phyloP scores from a whole-genome alignment of 2,888 invertebrate species.

The Beris morrisii region DNA sequence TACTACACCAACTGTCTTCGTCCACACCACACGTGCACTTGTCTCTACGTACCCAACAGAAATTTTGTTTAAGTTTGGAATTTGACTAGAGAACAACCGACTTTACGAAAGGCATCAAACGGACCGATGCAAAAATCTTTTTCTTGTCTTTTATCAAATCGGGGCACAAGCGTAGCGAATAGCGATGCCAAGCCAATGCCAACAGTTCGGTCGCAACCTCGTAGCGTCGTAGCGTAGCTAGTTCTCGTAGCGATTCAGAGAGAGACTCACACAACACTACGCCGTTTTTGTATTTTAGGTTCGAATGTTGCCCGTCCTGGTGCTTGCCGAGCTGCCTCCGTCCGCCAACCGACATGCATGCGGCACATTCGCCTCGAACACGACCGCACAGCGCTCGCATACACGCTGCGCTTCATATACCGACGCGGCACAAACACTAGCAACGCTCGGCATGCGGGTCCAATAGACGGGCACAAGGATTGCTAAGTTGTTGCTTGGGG shows the following conservation, averaged over 20 bases:
- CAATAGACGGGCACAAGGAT: too few species aligned
- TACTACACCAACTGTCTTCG: too few species aligned
- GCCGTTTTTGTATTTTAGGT: neutral
- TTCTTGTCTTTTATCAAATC: neutral
- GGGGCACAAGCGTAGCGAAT: neutral
- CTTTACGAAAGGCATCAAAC: too few species aligned
- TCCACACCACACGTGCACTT: too few species aligned
- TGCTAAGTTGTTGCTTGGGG: too few species aligned
- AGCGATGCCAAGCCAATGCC: neutral
- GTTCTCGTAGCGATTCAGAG: slow-evolving; percentile 16
- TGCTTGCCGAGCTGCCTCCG: slow-evolving; percentile 8
- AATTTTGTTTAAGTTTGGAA: too few species aligned
- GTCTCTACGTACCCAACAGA: too few species aligned
- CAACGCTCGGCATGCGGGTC: too few species aligned
- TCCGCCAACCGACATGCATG: slow-evolving; percentile 2
- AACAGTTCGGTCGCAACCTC: neutral
- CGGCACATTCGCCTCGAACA: neutral
- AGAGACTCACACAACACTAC: slow-evolving; percentile 28
- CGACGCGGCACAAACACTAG: too few species aligned
- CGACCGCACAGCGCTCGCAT: neutral
- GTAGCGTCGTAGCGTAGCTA: neutral
- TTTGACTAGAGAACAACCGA: too few species aligned
- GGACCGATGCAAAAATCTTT: too few species aligned
- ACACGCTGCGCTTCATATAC: too few species aligned
- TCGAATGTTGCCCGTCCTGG: slow-evolving; percentile 7